Percentiles rank a stretch among this genome's conserved stretches.
These are phyloP conservation scores for Archips xylosteana DNA, from an alignment of 2,888 invertebrate species.

Conservation along the genomic window DNA sequence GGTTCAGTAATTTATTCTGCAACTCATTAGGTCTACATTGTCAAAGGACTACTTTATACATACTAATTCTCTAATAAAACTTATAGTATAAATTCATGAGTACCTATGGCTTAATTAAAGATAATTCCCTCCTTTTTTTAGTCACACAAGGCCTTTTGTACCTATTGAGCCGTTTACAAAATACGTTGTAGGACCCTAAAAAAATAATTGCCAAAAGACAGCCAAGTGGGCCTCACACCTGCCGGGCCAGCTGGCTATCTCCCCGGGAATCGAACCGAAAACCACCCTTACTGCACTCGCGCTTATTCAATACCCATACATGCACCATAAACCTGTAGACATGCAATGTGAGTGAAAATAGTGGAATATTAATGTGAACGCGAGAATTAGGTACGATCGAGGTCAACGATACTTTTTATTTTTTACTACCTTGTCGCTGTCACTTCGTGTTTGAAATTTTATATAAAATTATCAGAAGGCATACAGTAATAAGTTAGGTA, in stretches of 20 bases:
- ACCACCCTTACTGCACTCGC: slow-evolving; percentile 58
- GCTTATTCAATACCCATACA: slow-evolving; percentile 48
- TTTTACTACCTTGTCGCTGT: no score
- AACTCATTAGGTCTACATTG: slow-evolving; percentile 27
- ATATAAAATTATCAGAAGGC: no score
- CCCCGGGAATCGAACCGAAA: slow-evolving; percentile 64
- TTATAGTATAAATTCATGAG: no score
- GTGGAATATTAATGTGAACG: slow-evolving; percentile 8
- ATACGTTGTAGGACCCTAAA: slow-evolving; percentile 20
- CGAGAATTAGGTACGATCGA: neutral
- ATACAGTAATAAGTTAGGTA: no score
- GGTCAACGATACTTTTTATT: no score
- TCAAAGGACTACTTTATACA: neutral
- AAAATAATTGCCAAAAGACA: slow-evolving; percentile 43
- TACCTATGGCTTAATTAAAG: neutral
- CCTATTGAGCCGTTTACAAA: slow-evolving; percentile 18
- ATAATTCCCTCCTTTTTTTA: neutral
- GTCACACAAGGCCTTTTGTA: neutral
- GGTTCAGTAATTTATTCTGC: slow-evolving; percentile 36
- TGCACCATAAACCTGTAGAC: slow-evolving; percentile 51
- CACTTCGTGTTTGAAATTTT: no score
- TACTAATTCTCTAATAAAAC: no score
- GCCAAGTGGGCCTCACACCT: slow-evolving; percentile 29
- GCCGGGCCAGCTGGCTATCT: slow-evolving; percentile 71
- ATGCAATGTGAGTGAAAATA: slow-evolving; percentile 35